phyloP scores from a whole-genome alignment of 2,113 vertebrate genomes.

The Falcunculus frontatus region DNA sequence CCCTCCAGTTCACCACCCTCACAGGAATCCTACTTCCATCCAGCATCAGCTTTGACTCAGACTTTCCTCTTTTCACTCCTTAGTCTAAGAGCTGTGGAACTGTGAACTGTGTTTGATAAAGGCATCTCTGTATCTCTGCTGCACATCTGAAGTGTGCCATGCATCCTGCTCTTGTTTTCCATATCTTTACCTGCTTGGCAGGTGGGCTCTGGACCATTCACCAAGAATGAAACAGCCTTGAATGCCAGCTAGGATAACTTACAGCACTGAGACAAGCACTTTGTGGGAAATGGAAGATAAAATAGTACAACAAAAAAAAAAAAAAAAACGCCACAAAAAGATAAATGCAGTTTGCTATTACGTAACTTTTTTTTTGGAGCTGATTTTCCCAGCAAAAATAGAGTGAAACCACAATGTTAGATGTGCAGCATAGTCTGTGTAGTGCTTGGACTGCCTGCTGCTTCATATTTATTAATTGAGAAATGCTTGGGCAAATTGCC shows the following conservation, averaged over 20 bases:
- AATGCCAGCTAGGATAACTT: background rate
- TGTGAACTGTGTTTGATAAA: background rate
- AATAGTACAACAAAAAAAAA: background rate
- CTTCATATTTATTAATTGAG: slow-evolving; percentile 37
- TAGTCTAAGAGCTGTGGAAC: background rate
- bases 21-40: background rate
- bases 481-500: slow-evolving; percentile 40
- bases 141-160: accelerated
- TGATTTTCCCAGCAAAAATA: background rate
- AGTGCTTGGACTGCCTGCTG: background rate
- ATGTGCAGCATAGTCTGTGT: background rate
- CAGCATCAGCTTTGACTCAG: background rate
- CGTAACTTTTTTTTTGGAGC: background rate
- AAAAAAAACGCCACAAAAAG: background rate
- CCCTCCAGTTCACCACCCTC: background rate
- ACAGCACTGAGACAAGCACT: background rate
- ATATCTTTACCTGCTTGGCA: background rate
- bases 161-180: background rate
- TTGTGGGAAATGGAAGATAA: background rate
- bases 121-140: background rate
- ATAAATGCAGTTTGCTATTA: background rate
- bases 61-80: background rate
- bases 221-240: background rate
- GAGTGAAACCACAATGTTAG: background rate
- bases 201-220: background rate